Percentiles rank a stretch among this genome's conserved stretches.
These are phyloP conservation scores for Raja brachyura DNA, from an alignment of 2,113 vertebrate genomes.

Conservation along the genomic window DNA sequence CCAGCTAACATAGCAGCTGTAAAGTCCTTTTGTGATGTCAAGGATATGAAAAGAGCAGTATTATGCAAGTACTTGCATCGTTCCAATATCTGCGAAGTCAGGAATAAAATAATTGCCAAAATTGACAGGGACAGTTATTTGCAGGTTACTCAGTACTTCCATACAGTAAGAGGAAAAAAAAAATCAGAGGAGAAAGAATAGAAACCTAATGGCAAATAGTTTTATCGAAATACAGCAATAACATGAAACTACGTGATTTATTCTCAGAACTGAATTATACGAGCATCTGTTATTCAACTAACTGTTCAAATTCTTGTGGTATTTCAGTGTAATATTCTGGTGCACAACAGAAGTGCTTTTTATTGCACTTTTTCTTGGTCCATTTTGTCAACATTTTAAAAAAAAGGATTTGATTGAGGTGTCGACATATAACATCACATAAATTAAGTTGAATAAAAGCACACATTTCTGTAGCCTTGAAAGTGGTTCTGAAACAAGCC, in stretches of 20 bases:
- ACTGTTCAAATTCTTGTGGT: neutral
- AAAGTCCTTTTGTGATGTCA: neutral
- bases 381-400: no score
- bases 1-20: neutral
- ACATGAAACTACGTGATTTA: neutral
- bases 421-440: no score
- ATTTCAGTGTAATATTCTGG: neutral
- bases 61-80: neutral
- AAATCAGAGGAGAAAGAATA: neutral
- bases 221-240: neutral
- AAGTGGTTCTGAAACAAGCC: no score
- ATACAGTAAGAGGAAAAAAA: neutral
- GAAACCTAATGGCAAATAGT: neutral
- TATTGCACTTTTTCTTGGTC: no score
- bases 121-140: neutral
- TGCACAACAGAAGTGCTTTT: neutral
- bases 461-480: no score
- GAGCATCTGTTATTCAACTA: neutral
- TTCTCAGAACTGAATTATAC: neutral
- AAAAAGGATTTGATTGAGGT: no score
- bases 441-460: no score
- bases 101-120: neutral
- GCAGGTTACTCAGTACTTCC: neutral
- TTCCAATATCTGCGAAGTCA: neutral
- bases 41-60: neutral